A percentile compares a stretch with the other conserved stretches of the same genome.
These are phyloP conservation scores for Melanotaenia maccullochi DNA, from an alignment of 2,797 vertebrate genomes.

Conservation along the genomic window DNA sequence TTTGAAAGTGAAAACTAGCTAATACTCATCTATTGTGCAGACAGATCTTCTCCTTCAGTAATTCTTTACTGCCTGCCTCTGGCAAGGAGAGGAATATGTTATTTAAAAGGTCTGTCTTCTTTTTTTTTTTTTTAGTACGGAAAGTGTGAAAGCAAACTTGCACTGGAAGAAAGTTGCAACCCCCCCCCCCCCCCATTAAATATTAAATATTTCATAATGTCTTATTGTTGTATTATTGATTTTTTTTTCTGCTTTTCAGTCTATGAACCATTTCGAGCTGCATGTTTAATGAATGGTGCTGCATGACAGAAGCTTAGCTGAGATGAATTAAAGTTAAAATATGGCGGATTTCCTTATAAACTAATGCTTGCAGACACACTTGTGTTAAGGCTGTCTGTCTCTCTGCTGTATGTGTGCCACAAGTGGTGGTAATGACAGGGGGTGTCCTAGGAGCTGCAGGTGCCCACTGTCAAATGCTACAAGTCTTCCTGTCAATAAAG, in stretches of 20 bases:
- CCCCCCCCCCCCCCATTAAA: no score
- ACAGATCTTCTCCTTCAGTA: not conserved
- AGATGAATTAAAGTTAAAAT: constrained; percentile 4
- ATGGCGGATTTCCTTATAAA: not conserved
- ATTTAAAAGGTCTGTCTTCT: no score
- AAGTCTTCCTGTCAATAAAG: constrained; percentile 49
- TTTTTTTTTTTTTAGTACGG: no score
- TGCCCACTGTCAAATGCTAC: constrained; percentile 13
- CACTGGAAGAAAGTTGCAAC: no score
- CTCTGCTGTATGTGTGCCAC: not conserved
- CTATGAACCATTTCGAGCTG: not conserved
- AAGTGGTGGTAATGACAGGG: constrained; percentile 18
- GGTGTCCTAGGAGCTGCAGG: constrained; percentile 38
- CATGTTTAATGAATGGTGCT: not conserved
- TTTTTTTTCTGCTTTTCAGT: not conserved
- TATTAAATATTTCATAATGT: no score
- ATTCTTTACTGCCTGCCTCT: no score
- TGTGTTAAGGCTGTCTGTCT: not conserved
- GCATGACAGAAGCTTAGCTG: not conserved
- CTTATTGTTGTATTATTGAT: no score
- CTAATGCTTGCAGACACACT: not conserved
- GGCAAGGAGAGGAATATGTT: no score
- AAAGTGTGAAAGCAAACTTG: no score
- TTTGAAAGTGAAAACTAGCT: not conserved
- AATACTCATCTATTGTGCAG: not conserved